Evolutionary conservation across 1,140 invertebrate genomes (phyloP).

Genomic region (Colletes gigas): DNA sequence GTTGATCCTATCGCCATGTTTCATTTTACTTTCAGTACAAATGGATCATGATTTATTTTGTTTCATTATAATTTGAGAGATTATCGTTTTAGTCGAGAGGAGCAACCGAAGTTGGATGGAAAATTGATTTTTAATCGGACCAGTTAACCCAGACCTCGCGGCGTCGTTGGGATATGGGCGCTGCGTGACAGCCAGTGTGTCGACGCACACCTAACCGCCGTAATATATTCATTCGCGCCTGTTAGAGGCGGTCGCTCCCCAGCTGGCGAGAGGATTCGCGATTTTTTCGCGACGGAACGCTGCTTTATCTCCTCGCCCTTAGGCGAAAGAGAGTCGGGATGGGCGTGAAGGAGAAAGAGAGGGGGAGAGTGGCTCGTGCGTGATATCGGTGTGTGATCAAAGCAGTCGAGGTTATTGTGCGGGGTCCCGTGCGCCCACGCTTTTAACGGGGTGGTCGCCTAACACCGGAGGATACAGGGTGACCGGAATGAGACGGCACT

Average conservation of each 20-base stretch:
- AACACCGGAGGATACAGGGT: slow-evolving; percentile 11
- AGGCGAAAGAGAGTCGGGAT: neutral
- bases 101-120: too few relatives aligned
- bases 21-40: too few relatives aligned
- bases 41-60: too few relatives aligned
- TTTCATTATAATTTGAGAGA: too few relatives aligned
- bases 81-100: too few relatives aligned
- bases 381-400: slow-evolving; percentile 36
- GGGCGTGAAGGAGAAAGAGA: too few relatives aligned
- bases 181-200: too few relatives aligned
- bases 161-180: too few relatives aligned
- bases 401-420: slow-evolving; percentile 31
- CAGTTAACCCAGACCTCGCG: too few relatives aligned
- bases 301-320: slow-evolving; percentile 19
- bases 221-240: slow-evolving; percentile 37
- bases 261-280: slow-evolving; percentile 15
- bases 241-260: slow-evolving; percentile 1
- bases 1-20: too few relatives aligned
- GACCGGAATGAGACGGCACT: neutral
- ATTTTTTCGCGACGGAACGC: neutral
- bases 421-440: slow-evolving; percentile 17
- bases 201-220: slow-evolving; percentile 1
- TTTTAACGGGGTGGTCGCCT: slow-evolving; percentile 36
- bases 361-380: slow-evolving; percentile 14
- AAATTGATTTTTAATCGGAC: too few relatives aligned